Conservation (phyloP, 2,888 invertebrate species). For the Eupithecia exiguata region DNA sequence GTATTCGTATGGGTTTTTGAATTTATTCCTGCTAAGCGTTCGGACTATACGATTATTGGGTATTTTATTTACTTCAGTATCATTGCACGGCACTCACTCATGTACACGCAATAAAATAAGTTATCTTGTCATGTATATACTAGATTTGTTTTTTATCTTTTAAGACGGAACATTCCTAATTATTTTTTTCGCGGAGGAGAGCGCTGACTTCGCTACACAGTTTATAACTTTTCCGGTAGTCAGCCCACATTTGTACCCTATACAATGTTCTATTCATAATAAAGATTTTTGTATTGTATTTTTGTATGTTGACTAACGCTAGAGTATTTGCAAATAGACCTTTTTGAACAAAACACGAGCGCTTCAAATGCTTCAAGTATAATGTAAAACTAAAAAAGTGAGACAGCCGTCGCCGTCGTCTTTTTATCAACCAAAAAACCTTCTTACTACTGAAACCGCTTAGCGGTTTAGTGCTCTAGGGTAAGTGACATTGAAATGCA, state of each 20-base stretch:
- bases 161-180: too few species aligned
- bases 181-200: too few species aligned
- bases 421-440: conserved; percentile 19
- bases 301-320: too few species aligned
- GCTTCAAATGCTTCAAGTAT: not conserved
- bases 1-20: conserved; percentile 3
- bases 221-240: too few species aligned
- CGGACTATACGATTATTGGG: not conserved
- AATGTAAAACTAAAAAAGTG: not conserved
- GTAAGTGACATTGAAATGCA: conserved; percentile 40
- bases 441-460: conserved; percentile 13
- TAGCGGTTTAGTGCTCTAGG: conserved; percentile 27
- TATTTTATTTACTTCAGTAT: not conserved
- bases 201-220: too few species aligned
- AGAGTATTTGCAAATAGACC: not conserved
- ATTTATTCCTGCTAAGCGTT: conserved; percentile 1
- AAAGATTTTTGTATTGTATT: too few species aligned
- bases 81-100: too few species aligned
- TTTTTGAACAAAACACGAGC: not conserved
- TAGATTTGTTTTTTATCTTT: too few species aligned
- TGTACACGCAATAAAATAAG: too few species aligned
- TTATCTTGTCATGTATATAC: too few species aligned
- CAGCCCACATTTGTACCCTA: too few species aligned
- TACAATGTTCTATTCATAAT: too few species aligned
- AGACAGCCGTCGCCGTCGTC: not conserved